Evolutionary conservation across 2,888 invertebrate genomes (phyloP).

Genomic region (Metallyticus violacea): DNA sequence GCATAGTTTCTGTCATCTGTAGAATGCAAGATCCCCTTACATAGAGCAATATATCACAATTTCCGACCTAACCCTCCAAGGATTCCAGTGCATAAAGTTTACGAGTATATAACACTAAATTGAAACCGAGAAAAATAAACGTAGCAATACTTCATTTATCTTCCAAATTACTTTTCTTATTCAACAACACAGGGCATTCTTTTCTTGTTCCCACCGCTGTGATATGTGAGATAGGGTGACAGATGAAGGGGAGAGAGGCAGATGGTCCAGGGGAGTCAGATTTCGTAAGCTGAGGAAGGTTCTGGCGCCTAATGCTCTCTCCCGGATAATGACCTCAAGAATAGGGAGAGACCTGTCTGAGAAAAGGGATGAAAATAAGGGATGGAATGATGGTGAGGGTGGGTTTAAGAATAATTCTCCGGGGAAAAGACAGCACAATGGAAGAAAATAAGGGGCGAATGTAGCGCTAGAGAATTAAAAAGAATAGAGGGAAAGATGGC

Average conservation of each 20-base stretch:
- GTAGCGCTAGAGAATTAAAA: conserved; percentile 7
- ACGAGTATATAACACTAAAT: background rate
- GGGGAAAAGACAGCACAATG: conserved; percentile 1
- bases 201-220: background rate
- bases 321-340: conserved; percentile 11
- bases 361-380: background rate
- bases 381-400: background rate
- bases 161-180: conserved; percentile 5
- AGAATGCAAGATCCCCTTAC: too few species aligned
- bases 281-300: background rate
- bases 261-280: background rate
- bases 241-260: background rate
- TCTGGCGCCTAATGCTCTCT: conserved; percentile 4
- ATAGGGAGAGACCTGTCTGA: too few species aligned
- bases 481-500: background rate
- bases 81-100: too few species aligned
- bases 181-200: background rate
- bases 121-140: background rate
- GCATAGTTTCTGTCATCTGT: too few species aligned
- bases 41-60: too few species aligned
- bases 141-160: background rate
- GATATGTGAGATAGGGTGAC: background rate
- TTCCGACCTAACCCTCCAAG: too few species aligned
- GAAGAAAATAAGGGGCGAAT: conserved; percentile 2
- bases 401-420: background rate